Evolutionary conservation across 2,113 vertebrate species (phyloP), one percentile per base, ranked within the genome.

Genomic region (Zootoca vivipara): DNA sequence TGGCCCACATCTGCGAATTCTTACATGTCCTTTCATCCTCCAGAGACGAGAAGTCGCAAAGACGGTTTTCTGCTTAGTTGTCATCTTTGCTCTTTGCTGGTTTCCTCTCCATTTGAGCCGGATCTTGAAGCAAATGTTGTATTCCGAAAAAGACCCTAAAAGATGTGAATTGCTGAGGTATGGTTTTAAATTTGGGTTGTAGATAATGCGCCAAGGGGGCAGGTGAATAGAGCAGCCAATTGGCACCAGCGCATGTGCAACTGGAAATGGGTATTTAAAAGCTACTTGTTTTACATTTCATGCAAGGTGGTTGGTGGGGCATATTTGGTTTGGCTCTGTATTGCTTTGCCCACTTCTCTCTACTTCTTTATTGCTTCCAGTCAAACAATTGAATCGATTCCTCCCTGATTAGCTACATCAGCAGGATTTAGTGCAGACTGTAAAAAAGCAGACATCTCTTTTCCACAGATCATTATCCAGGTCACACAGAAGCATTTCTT

Each of bases 41-140:
- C 94, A 99, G 99, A 98, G 99, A 18, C 98, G 98, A 93, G 99
- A 99, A 95, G 99, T 99, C 92, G 99, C 99, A 83, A 99, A 98
- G 95, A 99, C 98, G 0, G 99, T 99, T 85, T 99, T 99, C 97
- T 99, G 98, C 91, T 96, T 99, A 58, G 99, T 99, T 2, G 97
- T 99, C 67, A 98, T 99, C 93, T 99, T 99, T 93, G 98, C 98
- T 82, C 98, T 99, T 30, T 99, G 99, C 96, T 99, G 99, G 99
- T 98, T 99, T 92, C 99, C 99, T 67, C 96, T 99, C 85, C 99
- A 99, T 90, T 95, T 99, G 87, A 98, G 98, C 91, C 97, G 98
- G 89, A 97, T 99, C 93, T 95, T 99, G 88, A 99, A 98, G 96
- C 98, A 96, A 95, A 97, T 94, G 30, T 91, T 98, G 18, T 98